Base-by-base conservation (phyloP, 2,113 vertebrate genomes). In the Ceuthmochares aereus region DNA sequence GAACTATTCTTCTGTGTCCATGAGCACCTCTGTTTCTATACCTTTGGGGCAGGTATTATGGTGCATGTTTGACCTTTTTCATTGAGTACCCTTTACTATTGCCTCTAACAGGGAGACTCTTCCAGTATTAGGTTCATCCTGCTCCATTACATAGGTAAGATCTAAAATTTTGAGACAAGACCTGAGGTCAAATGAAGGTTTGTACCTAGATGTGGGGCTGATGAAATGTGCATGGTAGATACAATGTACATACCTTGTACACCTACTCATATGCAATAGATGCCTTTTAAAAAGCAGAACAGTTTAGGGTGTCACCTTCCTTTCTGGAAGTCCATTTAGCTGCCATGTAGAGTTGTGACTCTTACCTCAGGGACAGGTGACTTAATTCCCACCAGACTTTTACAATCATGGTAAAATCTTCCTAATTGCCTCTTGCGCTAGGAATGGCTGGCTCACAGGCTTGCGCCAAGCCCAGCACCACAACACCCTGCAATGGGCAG, bases 381-480 rank as follows among this genome's bases (percentile, higher is more conserved):
- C 86, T 94, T 88, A 55, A 51, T 74, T 95, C 55, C 55, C 75
- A 74, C 30, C 68, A 90, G 25, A 83, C 55, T 83, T 80, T 84
- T 78, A 52, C 73, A 90, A 90, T 74, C 64, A 73, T 66, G 29
- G 22, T 62, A 80, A 69, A 83, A 92, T 58, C 83, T 69, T 19
- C 77, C 74, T 25, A 93, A 70, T 69, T 95, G 92, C 66, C 43
- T 93, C 69, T 77, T 86, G 68, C 3, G 2, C 66, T 81, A 70
- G 93, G 84, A 82, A 89, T 42, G 87, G 62, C 70, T 89, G 68
- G 66, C 74, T 91, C 87, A 84, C 73, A 84, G 77, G 84, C 73
- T 78, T 51, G 69, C 84, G 47, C 45, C 69, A 70, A 86, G 51
- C 43, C 49, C 80, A 89, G 73, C 3, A 6, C 64, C 67, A 42